Evolutionary conservation across 2,888 invertebrate genomes (phyloP), one percentile per base, ranked within the genome.

Genomic region (Drosophila melanocephala): DNA sequence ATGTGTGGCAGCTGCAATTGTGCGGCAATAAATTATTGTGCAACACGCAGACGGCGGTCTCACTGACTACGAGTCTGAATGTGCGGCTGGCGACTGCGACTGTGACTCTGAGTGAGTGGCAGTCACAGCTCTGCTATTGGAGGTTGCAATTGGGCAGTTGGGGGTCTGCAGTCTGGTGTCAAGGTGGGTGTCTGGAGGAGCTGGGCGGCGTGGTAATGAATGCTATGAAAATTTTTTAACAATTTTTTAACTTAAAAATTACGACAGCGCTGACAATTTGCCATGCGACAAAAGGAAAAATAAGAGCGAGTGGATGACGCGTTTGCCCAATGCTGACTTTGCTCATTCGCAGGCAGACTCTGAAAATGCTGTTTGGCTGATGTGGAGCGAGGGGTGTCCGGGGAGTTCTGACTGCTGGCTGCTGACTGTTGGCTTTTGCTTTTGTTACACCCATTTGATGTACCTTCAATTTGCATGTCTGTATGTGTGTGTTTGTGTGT

Each of bases 11-110:
- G 88, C 86, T 91, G 88, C 88, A 88, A 88, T 84, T 84, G 85
- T 81, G 85, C 81, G 84, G 89, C 87, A 87, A 91, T 90, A 90
- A 90, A 91, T 90, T 91, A 91, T 90, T 90, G 82, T 83, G 91
- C 87, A 91, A 90, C 90, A 90, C 89, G 87, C 89, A 87, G 89
- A 87, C 72, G 78, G 72, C 65, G 65, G 75, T 72, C 37, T 44
- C 65, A 72, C 67, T 50, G 69, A 75, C 63, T 69, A 55, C 64
- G 22, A 59, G 64, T 56, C 47, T 28, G 59, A 57, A 55, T 65
- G 53, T 55, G 70, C 37, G 37, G 19, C 37, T 19, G 51, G 7
- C 47, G 64, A 50, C 50, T 51, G 62, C 50, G 53, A 47, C 66
- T 35, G 32, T 52, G 56, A 69, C 35, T 64, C 69, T 64, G 87